Conservation (phyloP, 2,113 vertebrate genomes). For the Atractosteus spatula region DNA sequence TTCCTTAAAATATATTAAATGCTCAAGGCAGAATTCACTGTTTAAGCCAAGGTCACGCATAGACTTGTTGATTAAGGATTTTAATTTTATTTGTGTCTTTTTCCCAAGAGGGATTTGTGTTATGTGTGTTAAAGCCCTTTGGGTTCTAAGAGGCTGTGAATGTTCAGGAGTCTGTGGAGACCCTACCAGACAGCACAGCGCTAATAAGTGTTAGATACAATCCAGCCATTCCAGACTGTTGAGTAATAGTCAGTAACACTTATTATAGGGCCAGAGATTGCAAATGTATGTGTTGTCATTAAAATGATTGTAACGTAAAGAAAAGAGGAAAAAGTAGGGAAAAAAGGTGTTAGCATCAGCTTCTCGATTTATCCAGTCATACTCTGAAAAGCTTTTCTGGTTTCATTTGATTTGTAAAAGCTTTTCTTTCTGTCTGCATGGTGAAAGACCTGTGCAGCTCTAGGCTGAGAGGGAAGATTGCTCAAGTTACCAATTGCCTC, state of each 20-base stretch:
- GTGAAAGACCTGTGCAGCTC: no score
- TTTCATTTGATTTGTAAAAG: no score
- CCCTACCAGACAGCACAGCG: constrained; percentile 29
- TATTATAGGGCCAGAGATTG: constrained; percentile 55
- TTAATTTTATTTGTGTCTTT: constrained; percentile 51
- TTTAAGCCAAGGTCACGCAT: constrained; percentile 47
- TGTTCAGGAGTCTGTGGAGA: constrained; percentile 35
- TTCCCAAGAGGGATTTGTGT: constrained; percentile 49
- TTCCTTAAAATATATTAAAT: constrained; percentile 48
- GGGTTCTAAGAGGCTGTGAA: constrained; percentile 50
- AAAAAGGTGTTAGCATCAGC: neutral
- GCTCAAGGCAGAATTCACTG: constrained; percentile 30
- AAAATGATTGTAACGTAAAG: constrained; percentile 41
- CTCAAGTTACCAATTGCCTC: no score
- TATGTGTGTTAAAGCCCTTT: constrained; percentile 42
- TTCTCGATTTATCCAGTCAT: neutral
- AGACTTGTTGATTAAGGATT: constrained; percentile 56
- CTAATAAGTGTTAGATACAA: constrained; percentile 65
- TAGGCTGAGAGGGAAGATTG: no score
- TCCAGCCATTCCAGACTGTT: constrained; percentile 39
- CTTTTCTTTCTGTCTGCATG: no score
- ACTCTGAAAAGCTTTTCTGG: no score
- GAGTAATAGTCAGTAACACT: constrained; percentile 55
- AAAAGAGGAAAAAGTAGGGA: constrained; percentile 20
- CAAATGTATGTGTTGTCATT: constrained; percentile 53